Evolutionary conservation across 1,140 invertebrate genomes (phyloP), one percentile per base, ranked within the genome.

Genomic region (Brachionus angularis): DNA sequence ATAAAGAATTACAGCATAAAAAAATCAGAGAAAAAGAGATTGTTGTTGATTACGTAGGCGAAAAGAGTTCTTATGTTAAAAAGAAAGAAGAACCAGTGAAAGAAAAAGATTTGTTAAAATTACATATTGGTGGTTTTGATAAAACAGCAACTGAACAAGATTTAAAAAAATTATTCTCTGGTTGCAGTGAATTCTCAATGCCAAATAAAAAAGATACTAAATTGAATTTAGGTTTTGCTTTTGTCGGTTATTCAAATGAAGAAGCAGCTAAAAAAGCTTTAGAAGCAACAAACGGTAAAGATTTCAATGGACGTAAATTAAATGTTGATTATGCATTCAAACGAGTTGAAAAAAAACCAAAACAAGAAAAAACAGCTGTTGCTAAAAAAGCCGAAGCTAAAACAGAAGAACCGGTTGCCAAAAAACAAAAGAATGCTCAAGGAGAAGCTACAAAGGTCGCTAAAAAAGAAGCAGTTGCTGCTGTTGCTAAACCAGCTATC

Each of bases 1-100:
- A 78, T 44, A 75, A 75, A n/a, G 75, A 75, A 2, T 76, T 77
- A 23, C 76, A 79, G 50, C 76, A 76, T 8, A 74, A 58, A 27
- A 77, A 78, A 42, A 62, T 79, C 10, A 73, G 77, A 47, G 77
- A 77, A n/a, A 74, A 74, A 49, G 75, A 75, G 25, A 12, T 79
- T 16, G 75, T 74, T 39, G 70, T 79, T 7, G 78, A 79, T 58
- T 55, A 73, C 53, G 74, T 73, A 14, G 75, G 74, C 14, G 62
- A 67, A 7, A 67, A 67, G 18, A 67, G 62, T 50, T 67, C 62
- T 29, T 47, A 67, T 67, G 33, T 67, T 21, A 67, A 67, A 49
- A 67, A 67, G 47, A 34, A 67, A 50, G 47, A 67, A 67, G 33
- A 36, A 5, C 49, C 27, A 52, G 25, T 31, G 1, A 67, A 50